Percentiles rank a stretch among this genome's conserved stretches.
Evolutionary conservation across 2,888 invertebrate species (phyloP).

Genomic region (Eudemis profundana): DNA sequence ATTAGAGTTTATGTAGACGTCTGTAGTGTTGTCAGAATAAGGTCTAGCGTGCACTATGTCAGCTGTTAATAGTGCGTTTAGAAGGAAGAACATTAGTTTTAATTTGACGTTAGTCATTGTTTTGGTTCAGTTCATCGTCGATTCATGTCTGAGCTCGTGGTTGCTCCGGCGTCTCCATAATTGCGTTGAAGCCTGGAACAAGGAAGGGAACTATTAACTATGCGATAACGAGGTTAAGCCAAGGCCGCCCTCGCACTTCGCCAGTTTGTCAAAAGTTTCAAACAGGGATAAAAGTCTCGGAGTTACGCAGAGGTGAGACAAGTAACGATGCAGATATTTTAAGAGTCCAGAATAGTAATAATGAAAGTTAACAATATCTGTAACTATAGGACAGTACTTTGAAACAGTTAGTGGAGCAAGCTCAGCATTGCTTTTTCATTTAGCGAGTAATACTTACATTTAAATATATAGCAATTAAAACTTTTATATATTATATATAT

Average conservation of each 20-base stretch:
- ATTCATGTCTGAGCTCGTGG: constrained; percentile 31
- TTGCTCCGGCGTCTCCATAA: constrained; percentile 17
- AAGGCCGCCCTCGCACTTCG: constrained; percentile 7
- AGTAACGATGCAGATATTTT: constrained; percentile 9
- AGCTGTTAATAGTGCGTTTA: constrained; percentile 71
- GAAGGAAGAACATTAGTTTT: constrained; percentile 78
- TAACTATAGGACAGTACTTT: no score
- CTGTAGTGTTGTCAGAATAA: constrained; percentile 66
- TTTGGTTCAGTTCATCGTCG: constrained; percentile 59
- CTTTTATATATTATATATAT: no score
- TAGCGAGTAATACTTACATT: no score
- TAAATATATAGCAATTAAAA: no score
- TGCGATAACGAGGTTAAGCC: constrained; percentile 25
- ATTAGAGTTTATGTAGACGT: constrained; percentile 63
- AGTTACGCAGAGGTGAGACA: constrained; percentile 13
- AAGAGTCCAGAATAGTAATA: background rate
- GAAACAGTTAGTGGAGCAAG: no score
- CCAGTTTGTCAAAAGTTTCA: constrained; percentile 30
- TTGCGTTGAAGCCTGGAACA: constrained; percentile 33
- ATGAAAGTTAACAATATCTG: no score
- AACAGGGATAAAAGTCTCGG: constrained; percentile 16
- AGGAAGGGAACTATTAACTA: constrained; percentile 27
- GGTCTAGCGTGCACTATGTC: constrained; percentile 75
- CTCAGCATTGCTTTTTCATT: no score
- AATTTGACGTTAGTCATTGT: constrained; percentile 81